Percentiles rank a stretch among this genome's conserved stretches.
Evolutionary conservation across 2,888 invertebrate species (phyloP).

Genomic region (Herminia tarsipennalis): DNA sequence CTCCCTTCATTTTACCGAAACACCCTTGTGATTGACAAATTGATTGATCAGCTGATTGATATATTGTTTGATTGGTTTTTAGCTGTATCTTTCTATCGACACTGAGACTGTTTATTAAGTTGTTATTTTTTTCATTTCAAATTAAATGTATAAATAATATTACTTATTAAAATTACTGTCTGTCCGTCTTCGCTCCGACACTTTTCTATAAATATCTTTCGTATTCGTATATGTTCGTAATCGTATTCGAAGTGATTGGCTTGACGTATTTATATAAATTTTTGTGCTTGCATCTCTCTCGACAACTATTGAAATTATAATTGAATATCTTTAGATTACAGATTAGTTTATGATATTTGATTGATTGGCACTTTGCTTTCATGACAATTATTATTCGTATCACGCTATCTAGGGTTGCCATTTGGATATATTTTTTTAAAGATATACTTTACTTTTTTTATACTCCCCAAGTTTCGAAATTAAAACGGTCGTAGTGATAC

Average conservation of each 20-base stretch:
- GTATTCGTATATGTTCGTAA: background rate
- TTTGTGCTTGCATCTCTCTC: conserved; percentile 10
- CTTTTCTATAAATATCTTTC: too few relatives aligned
- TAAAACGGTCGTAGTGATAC: too few relatives aligned
- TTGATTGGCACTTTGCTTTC: too few relatives aligned
- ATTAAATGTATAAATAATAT: background rate
- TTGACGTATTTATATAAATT: background rate
- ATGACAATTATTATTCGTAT: too few relatives aligned
- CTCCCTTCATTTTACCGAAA: background rate
- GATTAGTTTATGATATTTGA: conserved; percentile 31
- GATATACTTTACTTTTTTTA: too few relatives aligned
- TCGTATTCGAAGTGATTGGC: conserved; percentile 1
- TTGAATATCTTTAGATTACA: conserved; percentile 8
- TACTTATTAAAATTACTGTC: too few relatives aligned
- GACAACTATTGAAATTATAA: too few relatives aligned
- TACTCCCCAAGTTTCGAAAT: too few relatives aligned
- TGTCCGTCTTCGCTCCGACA: too few relatives aligned
- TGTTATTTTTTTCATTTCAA: conserved; percentile 1
- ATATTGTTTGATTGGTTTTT: conserved; percentile 19
- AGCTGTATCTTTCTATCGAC: conserved; percentile 5
- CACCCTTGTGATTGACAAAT: conserved; percentile 8
- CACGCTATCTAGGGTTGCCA: too few relatives aligned
- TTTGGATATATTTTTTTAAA: too few relatives aligned
- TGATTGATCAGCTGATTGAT: too few relatives aligned
- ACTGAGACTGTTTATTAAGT: conserved; percentile 3